Evolutionary conservation across 2,797 vertebrate species (phyloP).

Genomic region (Sciurus vulgaris): DNA sequence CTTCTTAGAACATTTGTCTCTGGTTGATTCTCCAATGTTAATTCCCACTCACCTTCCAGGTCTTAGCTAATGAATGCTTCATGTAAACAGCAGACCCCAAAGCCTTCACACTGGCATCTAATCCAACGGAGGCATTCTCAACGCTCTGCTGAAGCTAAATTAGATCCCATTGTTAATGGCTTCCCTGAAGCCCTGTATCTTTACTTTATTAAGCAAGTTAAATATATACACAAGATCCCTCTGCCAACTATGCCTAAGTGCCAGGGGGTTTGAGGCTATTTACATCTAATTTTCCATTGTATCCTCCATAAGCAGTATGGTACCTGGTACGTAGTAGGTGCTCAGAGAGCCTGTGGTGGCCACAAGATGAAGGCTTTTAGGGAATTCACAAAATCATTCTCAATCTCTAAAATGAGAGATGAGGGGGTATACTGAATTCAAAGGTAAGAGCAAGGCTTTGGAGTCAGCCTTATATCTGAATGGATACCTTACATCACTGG

Average conservation of each 20-base stretch:
- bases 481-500: not conserved
- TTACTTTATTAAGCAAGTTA: not conserved
- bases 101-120: not conserved
- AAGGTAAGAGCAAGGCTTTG: not conserved
- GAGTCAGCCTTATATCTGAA: not conserved
- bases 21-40: not conserved
- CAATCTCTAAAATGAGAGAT: not conserved
- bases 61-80: not conserved
- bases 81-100: not conserved
- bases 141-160: not conserved
- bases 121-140: not conserved
- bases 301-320: not conserved
- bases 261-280: not conserved
- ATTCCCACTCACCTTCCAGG: not conserved
- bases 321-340: not conserved
- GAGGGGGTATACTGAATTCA: not conserved
- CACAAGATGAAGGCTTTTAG: not conserved
- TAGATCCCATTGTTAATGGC: not conserved
- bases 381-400: not conserved
- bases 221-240: not conserved
- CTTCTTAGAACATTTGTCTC: not conserved
- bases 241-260: not conserved
- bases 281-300: not conserved
- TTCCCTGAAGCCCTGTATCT: not conserved
- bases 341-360: not conserved